phyloP scores from a whole-genome alignment of 2,888 invertebrate species.

The Exocentrus adspersus region DNA sequence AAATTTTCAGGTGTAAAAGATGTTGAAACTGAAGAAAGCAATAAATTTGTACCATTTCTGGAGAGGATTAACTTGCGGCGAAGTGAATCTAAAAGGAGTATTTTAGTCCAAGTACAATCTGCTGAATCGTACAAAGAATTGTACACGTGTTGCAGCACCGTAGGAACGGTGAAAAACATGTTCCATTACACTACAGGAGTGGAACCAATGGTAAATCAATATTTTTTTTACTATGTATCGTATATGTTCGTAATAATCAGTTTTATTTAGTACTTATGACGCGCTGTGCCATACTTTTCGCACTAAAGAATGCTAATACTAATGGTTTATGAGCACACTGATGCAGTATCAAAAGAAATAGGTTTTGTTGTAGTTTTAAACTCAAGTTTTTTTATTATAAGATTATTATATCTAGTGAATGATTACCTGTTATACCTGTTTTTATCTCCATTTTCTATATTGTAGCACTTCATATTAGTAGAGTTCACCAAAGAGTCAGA shows the following conservation, averaged over 20 bases:
- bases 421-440: too few species aligned
- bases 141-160: slow-evolving; percentile 74
- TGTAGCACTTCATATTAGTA: slow-evolving; percentile 79
- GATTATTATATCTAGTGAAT: too few species aligned
- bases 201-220: slow-evolving; percentile 57
- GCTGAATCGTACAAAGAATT: slow-evolving; percentile 75
- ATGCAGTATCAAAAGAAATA: too few species aligned
- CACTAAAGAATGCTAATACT: too few species aligned
- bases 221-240: too few species aligned
- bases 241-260: too few species aligned
- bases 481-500: slow-evolving; percentile 72
- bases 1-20: slow-evolving; percentile 2
- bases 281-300: too few species aligned
- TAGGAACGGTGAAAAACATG: slow-evolving; percentile 72
- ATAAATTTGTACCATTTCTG: slow-evolving; percentile 63
- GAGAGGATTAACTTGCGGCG: slow-evolving; percentile 70
- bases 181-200: slow-evolving; percentile 70
- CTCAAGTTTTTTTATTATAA: too few species aligned
- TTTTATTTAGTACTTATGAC: too few species aligned
- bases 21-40: neutral
- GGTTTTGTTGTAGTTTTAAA: too few species aligned
- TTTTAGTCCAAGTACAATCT: slow-evolving; percentile 81
- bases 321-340: too few species aligned
- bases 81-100: slow-evolving; percentile 73
- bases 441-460: too few species aligned